phyloP scores from a whole-genome alignment of 1,140 invertebrate species.

The Gerris buenoi region DNA sequence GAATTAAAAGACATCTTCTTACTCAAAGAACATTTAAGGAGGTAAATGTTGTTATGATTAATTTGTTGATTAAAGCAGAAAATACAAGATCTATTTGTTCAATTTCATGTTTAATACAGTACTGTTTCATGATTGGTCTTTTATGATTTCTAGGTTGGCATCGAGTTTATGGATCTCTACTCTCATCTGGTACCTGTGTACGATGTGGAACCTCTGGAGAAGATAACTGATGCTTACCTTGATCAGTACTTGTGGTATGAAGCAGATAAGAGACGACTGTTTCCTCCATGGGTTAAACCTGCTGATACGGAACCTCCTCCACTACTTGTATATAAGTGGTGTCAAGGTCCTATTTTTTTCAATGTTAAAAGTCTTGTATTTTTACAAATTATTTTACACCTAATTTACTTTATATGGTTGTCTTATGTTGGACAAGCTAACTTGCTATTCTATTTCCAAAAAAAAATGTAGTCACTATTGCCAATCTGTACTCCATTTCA shows the following conservation, averaged over 20 bases:
- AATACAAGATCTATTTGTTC: too few relatives aligned
- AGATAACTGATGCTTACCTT: slow-evolving; percentile 98
- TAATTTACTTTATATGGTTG: too few relatives aligned
- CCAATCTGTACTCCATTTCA: too few relatives aligned
- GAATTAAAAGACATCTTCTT: slow-evolving; percentile 96
- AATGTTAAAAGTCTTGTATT: too few relatives aligned
- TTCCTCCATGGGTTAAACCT: slow-evolving; percentile 98
- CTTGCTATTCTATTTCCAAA: too few relatives aligned
- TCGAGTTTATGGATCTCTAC: slow-evolving; percentile 99
- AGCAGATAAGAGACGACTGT: slow-evolving; percentile 89
- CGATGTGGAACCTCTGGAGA: slow-evolving; percentile 96
- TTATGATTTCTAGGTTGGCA: slow-evolving; percentile 77
- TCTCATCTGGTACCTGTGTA: slow-evolving; percentile 97
- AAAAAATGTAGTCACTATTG: too few relatives aligned
- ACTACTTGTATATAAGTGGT: slow-evolving; percentile 97
- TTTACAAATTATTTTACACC: too few relatives aligned
- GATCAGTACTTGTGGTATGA: slow-evolving; percentile 99
- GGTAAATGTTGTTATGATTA: slow-evolving; percentile 34
- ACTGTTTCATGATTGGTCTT: too few relatives aligned
- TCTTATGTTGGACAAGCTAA: too few relatives aligned
- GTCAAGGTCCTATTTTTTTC: too few relatives aligned
- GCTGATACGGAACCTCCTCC: slow-evolving; percentile 97
- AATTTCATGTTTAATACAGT: too few relatives aligned
- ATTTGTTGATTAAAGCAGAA: too few relatives aligned
- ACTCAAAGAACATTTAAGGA: slow-evolving; percentile 98